Evolutionary conservation across 92 coral and sea anemone species (phyloP).

Genomic region (Galaxea fascicularis): DNA sequence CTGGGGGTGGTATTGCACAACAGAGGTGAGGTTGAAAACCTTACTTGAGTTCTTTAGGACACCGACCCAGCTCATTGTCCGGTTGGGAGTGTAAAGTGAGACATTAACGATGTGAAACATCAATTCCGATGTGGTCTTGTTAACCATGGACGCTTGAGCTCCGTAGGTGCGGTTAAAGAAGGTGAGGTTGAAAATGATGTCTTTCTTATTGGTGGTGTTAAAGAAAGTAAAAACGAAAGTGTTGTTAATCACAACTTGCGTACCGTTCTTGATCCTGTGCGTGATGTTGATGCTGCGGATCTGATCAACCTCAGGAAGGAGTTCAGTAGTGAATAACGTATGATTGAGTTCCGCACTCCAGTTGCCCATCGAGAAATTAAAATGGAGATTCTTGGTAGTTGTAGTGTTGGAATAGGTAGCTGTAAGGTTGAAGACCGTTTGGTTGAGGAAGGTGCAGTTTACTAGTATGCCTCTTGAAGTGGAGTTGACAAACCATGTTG

Average conservation of each 20-base stretch:
- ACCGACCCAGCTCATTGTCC: conserved; percentile 66
- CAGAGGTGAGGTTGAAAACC: conserved; percentile 59
- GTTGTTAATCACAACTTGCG: conserved; percentile 48
- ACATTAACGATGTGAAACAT: conserved; percentile 50
- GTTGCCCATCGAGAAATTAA: conserved; percentile 66
- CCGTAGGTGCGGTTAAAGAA: conserved; percentile 70
- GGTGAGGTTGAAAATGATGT: conserved; percentile 54
- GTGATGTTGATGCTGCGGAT: conserved; percentile 65
- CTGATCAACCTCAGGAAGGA: conserved; percentile 33
- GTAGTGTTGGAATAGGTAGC: conserved; percentile 59
- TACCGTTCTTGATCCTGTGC: conserved; percentile 65
- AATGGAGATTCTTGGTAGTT: conserved; percentile 47
- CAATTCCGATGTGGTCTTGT: conserved; percentile 38
- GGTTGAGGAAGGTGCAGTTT: conserved; percentile 69
- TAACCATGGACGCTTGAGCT: conserved; percentile 44
- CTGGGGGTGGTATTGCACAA: conserved; percentile 36
- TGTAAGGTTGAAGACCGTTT: conserved; percentile 65
- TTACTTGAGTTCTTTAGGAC: conserved; percentile 55
- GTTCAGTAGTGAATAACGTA: conserved; percentile 50
- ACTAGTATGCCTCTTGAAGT: conserved; percentile 50
- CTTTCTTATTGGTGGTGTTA: conserved; percentile 62
- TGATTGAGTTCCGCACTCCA: conserved; percentile 70
- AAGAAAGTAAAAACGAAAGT: conserved; percentile 51
- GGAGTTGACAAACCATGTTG: conserved; percentile 71
- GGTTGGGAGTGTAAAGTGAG: conserved; percentile 51